These are phyloP conservation scores for Lutjanus argentimaculatus DNA, from an alignment of 2,797 vertebrate species.

Conservation along the genomic window DNA sequence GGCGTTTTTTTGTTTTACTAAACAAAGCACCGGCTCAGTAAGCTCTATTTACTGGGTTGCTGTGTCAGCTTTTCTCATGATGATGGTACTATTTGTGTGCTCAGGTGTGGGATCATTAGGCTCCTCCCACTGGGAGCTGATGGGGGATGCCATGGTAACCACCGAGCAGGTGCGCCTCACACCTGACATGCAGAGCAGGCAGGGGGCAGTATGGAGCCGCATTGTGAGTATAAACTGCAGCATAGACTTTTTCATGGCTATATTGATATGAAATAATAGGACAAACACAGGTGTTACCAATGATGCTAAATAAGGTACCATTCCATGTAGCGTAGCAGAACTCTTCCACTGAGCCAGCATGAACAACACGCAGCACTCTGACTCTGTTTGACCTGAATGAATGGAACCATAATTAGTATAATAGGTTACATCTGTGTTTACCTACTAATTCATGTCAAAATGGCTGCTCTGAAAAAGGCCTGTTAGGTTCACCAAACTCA, in stretches of 20 bases:
- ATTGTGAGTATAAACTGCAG: conserved; percentile 86
- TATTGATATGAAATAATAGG: not conserved
- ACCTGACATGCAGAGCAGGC: conserved; percentile 94
- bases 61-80: conserved; percentile 37
- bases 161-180: conserved; percentile 95
- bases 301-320: too few species aligned
- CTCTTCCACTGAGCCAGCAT: too few species aligned
- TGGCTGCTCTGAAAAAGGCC: too few species aligned
- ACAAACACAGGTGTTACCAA: not conserved
- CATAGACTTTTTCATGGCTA: too few species aligned
- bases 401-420: too few species aligned
- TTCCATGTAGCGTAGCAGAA: too few species aligned
- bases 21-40: not conserved
- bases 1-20: not conserved
- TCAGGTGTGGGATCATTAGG: conserved; percentile 91
- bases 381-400: too few species aligned
- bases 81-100: conserved; percentile 40
- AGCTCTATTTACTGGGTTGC: conserved; percentile 8
- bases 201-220: conserved; percentile 96
- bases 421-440: too few species aligned
- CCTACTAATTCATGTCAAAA: too few species aligned
- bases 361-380: too few species aligned
- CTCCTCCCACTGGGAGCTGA: conserved; percentile 95
- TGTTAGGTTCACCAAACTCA: not conserved
- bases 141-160: conserved; percentile 95